Evolutionary conservation across 2,797 vertebrate genomes (phyloP).

Genomic region (Leptodactylus fallax): DNA sequence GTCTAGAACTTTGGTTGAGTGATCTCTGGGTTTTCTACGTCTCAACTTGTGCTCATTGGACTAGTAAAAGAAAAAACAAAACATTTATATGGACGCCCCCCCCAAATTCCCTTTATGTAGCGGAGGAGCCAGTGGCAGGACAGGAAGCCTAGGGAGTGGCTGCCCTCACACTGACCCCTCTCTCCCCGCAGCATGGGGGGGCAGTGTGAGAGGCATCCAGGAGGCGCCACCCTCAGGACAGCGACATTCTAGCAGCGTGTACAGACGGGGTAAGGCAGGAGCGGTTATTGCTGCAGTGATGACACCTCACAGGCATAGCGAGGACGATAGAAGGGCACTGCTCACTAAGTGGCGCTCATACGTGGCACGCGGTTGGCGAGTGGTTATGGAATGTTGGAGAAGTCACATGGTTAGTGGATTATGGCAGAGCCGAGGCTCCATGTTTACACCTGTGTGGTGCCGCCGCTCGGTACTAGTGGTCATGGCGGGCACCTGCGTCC

Average conservation of each 20-base stretch:
- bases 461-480: slow-evolving; percentile 18
- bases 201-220: no score
- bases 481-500: background rate
- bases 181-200: background rate
- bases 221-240: background rate
- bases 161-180: background rate
- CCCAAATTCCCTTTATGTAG: no score
- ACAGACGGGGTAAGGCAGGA: background rate
- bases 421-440: background rate
- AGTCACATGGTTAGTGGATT: slow-evolving; percentile 24
- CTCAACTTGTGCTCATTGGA: background rate
- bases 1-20: no score
- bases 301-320: no score
- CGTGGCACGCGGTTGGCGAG: background rate
- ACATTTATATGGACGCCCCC: no score
- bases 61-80: slow-evolving; percentile 31
- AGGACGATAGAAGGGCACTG: no score
- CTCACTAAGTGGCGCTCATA: background rate
- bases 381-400: slow-evolving; percentile 21
- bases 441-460: background rate
- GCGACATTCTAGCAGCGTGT: background rate
- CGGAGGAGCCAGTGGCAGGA: no score
- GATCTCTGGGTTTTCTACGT: no score
- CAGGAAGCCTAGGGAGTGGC: no score
- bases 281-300: background rate